phyloP scores from a whole-genome alignment of 2,888 invertebrate genomes.

The Portevinia maculata region DNA sequence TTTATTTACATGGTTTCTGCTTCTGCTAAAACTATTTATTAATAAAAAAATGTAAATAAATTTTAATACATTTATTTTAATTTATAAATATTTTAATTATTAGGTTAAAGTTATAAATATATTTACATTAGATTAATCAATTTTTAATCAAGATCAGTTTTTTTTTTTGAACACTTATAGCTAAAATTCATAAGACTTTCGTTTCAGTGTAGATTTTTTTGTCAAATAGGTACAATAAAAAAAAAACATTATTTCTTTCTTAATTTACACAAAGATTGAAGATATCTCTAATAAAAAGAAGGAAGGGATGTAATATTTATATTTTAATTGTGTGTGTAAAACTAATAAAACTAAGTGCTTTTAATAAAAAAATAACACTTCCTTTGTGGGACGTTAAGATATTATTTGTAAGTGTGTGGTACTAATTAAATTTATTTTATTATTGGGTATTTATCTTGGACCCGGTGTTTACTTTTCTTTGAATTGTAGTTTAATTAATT shows the following conservation, averaged over 20 bases:
- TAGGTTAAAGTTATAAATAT: slow-evolving; percentile 65
- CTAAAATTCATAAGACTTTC: slow-evolving; percentile 83
- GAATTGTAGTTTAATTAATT: slow-evolving; percentile 44
- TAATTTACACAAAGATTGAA: slow-evolving; percentile 3
- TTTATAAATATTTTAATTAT: slow-evolving; percentile 59
- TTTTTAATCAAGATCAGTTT: slow-evolving; percentile 10
- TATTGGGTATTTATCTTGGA: slow-evolving; percentile 66
- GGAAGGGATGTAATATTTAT: slow-evolving; percentile 23
- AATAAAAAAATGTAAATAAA: slow-evolving; percentile 30
- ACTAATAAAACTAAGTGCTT: slow-evolving; percentile 42
- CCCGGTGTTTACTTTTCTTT: slow-evolving; percentile 58
- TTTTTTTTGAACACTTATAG: slow-evolving; percentile 77
- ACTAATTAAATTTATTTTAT: slow-evolving; percentile 18
- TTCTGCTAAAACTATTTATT: slow-evolving; percentile 4
- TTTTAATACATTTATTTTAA: slow-evolving; percentile 48
- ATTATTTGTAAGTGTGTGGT: slow-evolving; percentile 33
- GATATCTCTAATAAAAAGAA: slow-evolving; percentile 24
- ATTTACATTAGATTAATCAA: slow-evolving; percentile 59
- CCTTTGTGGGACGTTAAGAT: slow-evolving; percentile 40
- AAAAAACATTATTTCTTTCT: slow-evolving; percentile 29
- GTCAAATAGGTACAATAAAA: slow-evolving; percentile 47
- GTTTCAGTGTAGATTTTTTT: slow-evolving; percentile 79
- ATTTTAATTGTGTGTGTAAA: slow-evolving; percentile 31
- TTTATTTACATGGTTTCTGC: slow-evolving; percentile 26
- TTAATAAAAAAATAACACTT: slow-evolving; percentile 8